Evolutionary conservation across 2,888 invertebrate genomes (phyloP).

Genomic region (Pyrgus malvae): DNA sequence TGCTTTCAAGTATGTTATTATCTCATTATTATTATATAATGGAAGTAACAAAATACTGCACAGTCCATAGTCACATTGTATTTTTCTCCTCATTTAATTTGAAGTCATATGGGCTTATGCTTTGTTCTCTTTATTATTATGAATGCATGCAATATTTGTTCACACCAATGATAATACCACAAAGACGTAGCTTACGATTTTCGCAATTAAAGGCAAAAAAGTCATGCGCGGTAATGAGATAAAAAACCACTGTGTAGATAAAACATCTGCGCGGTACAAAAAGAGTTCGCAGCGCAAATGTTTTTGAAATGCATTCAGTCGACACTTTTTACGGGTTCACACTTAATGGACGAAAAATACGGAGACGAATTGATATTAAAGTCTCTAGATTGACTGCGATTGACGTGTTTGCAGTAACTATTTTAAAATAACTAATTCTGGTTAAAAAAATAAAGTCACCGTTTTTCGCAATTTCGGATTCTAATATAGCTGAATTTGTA

Average conservation of each 20-base stretch:
- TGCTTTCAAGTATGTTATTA: no score
- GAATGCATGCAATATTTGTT: constrained; percentile 16
- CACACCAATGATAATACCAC: constrained; percentile 15
- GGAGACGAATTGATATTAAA: constrained; percentile 24
- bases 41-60: no score
- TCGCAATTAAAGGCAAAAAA: constrained; percentile 26
- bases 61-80: not conserved
- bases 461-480: no score
- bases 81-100: constrained; percentile 6
- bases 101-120: not conserved
- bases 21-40: no score
- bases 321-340: constrained; percentile 20
- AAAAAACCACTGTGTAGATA: constrained; percentile 25
- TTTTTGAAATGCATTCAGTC: constrained; percentile 24
- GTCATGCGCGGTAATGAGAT: constrained; percentile 24
- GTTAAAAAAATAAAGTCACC: no score
- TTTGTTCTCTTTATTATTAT: constrained; percentile 5
- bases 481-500: no score
- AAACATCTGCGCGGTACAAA: constrained; percentile 23
- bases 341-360: constrained; percentile 22
- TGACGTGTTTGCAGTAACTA: no score
- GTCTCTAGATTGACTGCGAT: constrained; percentile 2
- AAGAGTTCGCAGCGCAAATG: constrained; percentile 22
- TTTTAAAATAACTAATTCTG: no score
- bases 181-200: constrained; percentile 20